Conservation (phyloP, 1,140 invertebrate species). For the Bombus vancouverensis region DNA sequence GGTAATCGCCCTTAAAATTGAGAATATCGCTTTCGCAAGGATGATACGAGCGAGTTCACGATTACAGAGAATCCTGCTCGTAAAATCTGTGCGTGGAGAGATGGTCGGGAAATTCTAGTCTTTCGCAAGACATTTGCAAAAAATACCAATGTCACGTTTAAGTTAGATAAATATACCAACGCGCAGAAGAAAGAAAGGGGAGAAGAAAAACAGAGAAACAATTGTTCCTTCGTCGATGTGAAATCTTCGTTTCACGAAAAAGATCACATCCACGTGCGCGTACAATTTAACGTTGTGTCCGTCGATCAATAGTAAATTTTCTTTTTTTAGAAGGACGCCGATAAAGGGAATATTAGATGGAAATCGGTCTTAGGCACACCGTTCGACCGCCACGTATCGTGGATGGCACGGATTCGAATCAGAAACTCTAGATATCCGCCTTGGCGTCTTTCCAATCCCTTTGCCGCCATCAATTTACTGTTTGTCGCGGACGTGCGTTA, state of each 20-base stretch:
- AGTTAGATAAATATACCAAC: no score
- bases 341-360: background rate
- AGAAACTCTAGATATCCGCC: conserved; percentile 60
- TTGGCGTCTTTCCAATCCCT: conserved; percentile 58
- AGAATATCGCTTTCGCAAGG: background rate
- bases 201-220: background rate
- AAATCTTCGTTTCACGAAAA: background rate
- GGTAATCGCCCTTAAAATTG: background rate
- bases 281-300: background rate
- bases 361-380: background rate
- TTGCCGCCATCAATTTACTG: conserved; percentile 61
- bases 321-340: no score
- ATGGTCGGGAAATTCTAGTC: no score
- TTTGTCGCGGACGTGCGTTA: conserved; percentile 49
- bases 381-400: conserved; percentile 25
- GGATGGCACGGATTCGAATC: conserved; percentile 54
- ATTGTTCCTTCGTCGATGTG: background rate
- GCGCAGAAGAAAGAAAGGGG: no score
- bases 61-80: background rate
- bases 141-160: background rate
- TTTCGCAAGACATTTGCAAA: no score
- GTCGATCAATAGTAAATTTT: no score
- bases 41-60: background rate
- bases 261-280: background rate
- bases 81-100: background rate